Base-by-base conservation (phyloP, 2,797 vertebrate species). In the Acrossocheilus wenchowensis region DNA sequence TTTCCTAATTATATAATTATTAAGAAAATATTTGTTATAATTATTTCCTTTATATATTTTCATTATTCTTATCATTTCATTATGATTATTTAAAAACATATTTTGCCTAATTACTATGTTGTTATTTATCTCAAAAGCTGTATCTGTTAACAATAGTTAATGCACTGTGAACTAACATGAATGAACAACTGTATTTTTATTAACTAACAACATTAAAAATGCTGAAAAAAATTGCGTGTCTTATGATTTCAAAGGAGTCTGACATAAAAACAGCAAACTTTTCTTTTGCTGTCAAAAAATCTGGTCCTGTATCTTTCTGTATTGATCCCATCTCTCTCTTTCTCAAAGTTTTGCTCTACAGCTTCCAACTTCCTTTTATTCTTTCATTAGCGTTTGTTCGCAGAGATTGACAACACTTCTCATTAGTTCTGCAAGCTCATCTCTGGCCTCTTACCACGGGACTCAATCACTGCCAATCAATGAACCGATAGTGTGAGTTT, bases 391-490 rank as follows among this genome's bases (percentile, higher is more conserved):
- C 3, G 81, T 71, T 57, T 3, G 43, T 45, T n/a, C 17, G 87
- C 77, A 83, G 78, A 90, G 85, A 83, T 52, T 66, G 81, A 85
- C 78, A 82, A 78, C 73, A 54, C 75, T 45, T 73, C 81, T 50
- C 34, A 19, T 50, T 72, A n/a, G 41, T 82, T 81, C 48, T 60
- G 87, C 6, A 43, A 60, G 60, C 64, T 86, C 68, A 50, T 88
- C 84, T 39, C 54, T 86, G 78, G 73, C 34, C 84, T 60, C n/a
- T 62, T 60, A 86, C 73, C 66, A 64, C 15, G 62, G 62, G 68
- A 85, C 57, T 81, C n/a, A 68, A 52, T 91, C 62, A 85, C 41
- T 86, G 83, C 36, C 52, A 60, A 73, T 82, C 85, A 87, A 91
- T 88, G 78, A 87, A 85, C 75, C 86, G 79, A 85, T 60, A 62